phyloP scores from a whole-genome alignment of 2,888 invertebrate genomes.

The Eueremaeus valkanovi region DNA sequence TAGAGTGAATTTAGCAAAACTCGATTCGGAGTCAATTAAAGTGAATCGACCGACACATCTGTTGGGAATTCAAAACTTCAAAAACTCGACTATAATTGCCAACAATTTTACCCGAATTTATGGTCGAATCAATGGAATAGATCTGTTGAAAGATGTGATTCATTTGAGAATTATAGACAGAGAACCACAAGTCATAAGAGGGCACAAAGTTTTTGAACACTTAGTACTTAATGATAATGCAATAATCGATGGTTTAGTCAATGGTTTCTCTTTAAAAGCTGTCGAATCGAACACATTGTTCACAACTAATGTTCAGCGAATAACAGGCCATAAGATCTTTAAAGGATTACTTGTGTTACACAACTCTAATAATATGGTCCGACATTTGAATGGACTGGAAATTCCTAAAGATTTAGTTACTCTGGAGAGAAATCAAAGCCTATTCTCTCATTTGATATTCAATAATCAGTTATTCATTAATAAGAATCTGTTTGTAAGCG shows the following conservation, averaged over 20 bases:
- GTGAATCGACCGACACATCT: not conserved
- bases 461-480: slow-evolving; percentile 8
- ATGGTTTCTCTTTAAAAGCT: slow-evolving; percentile 39
- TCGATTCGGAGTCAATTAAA: not conserved
- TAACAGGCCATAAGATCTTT: slow-evolving; percentile 40
- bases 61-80: not conserved
- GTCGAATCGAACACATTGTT: slow-evolving; percentile 35
- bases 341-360: slow-evolving; percentile 40
- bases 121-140: slow-evolving; percentile 23
- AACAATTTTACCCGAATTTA: slow-evolving; percentile 11
- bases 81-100: not conserved
- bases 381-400: slow-evolving; percentile 41
- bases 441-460: not conserved
- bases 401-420: slow-evolving; percentile 42
- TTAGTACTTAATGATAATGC: slow-evolving; percentile 37
- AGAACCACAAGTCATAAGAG: slow-evolving; percentile 43
- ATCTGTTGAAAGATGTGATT: slow-evolving; percentile 9
- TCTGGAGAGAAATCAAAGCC: slow-evolving; percentile 25
- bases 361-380: slow-evolving; percentile 37
- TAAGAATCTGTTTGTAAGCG: not conserved
- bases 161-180: not conserved
- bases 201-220: slow-evolving; percentile 41
- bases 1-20: not conserved
- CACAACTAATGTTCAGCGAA: slow-evolving; percentile 39
- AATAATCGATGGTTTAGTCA: slow-evolving; percentile 40